Evolutionary conservation across 2,797 vertebrate species (phyloP).

Genomic region (Sebastes iracundus): DNA sequence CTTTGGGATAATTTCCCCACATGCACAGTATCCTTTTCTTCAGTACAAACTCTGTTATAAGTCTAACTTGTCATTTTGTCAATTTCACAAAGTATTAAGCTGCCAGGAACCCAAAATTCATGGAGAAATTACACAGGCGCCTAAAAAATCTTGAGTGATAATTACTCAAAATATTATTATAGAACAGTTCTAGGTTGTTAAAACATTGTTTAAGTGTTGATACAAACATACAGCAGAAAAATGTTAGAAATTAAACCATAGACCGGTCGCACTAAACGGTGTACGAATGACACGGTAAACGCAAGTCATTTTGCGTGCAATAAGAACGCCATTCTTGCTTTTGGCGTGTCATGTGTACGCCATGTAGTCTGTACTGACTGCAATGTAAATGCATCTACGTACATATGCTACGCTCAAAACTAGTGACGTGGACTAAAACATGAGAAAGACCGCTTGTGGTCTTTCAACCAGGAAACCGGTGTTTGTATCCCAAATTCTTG

Average conservation of each 20-base stretch:
- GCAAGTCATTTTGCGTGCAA: no score
- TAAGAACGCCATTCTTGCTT: accelerated
- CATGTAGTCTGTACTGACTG: no score
- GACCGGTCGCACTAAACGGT: accelerated
- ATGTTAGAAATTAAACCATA: accelerated
- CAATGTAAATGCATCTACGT: no score
- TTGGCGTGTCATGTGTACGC: no score
- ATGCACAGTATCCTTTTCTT: background rate
- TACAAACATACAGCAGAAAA: no score
- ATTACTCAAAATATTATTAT: background rate
- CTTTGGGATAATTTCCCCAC: background rate
- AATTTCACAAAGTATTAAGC: background rate
- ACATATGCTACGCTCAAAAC: no score
- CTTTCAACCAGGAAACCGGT: no score
- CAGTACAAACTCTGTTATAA: background rate
- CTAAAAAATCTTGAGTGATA: no score
- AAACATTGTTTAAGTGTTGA: background rate
- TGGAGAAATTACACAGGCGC: background rate
- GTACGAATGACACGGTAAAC: no score
- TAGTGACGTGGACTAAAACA: no score
- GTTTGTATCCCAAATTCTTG: no score
- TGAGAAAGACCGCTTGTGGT: accelerated
- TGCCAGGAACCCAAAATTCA: background rate
- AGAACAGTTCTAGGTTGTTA: background rate
- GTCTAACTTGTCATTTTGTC: background rate